phyloP scores from a whole-genome alignment of 2,797 vertebrate genomes.

The Pangasius macronema region DNA sequence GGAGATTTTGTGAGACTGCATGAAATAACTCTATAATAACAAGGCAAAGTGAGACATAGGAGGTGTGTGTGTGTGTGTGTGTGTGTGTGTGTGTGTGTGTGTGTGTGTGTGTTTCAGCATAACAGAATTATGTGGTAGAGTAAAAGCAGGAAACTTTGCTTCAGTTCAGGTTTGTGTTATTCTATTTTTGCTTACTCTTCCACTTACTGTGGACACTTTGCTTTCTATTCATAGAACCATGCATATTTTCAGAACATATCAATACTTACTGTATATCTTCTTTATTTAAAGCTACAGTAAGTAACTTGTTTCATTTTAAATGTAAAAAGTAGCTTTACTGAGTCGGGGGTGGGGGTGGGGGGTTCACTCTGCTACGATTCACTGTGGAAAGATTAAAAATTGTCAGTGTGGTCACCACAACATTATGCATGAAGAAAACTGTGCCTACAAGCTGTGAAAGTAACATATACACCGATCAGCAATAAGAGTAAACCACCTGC shows the following conservation, averaged over 20 bases:
- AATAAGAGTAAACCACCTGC: too few species aligned
- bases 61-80: conserved; percentile 1
- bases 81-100: conserved; percentile 4
- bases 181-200: conserved; percentile 11
- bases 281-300: conserved; percentile 14
- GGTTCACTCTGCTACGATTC: background rate
- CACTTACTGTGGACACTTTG: conserved; percentile 7
- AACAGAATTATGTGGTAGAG: background rate
- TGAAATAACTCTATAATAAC: conserved; percentile 22
- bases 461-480: background rate
- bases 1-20: background rate
- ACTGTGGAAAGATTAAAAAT: background rate
- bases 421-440: background rate
- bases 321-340: background rate
- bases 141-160: conserved; percentile 30
- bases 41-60: background rate
- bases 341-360: background rate
- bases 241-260: background rate
- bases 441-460: background rate
- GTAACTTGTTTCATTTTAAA: background rate
- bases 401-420: background rate
- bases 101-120: background rate
- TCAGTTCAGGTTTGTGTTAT: conserved; percentile 21
- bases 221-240: background rate
- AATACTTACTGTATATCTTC: background rate